Conservation (phyloP, 2,797 vertebrate species). For the Enteromius trimaculatus region DNA sequence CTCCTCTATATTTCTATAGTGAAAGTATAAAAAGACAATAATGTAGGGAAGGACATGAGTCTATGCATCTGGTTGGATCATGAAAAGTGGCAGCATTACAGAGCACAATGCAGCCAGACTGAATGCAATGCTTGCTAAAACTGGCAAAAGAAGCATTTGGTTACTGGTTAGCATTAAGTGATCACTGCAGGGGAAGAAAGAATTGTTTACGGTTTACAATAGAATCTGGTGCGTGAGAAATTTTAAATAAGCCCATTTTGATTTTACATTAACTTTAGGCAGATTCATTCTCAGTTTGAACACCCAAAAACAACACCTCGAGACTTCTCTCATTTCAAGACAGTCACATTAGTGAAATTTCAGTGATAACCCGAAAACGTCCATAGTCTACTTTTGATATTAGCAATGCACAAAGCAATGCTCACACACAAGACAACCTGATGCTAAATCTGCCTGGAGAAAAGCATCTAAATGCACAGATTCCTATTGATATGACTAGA, state of each 20-base stretch:
- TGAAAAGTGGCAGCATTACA: not conserved
- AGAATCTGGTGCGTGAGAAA: not conserved
- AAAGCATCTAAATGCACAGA: not conserved
- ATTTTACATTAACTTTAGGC: slow-evolving; percentile 8
- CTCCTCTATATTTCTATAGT: not conserved
- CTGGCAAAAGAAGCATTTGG: not conserved
- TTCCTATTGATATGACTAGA: not conserved
- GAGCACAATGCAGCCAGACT: not conserved
- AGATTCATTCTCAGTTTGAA: slow-evolving; percentile 4
- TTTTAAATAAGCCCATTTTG: not conserved
- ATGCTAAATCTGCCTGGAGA: not conserved
- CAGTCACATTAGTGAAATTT: not conserved
- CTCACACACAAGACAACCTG: not conserved
- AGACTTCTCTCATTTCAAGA: not conserved
- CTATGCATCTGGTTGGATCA: not conserved
- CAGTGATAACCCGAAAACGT: not conserved
- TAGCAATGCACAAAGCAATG: not conserved
- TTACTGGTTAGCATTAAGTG: not conserved
- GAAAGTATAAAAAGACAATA: not conserved
- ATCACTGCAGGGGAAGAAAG: not conserved
- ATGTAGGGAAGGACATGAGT: not conserved
- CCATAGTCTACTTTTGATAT: not conserved
- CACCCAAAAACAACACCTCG: not conserved
- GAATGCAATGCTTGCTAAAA: not conserved
- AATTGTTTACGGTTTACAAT: not conserved